Conservation (phyloP, 2,113 vertebrate species). For the Ardeotis arabs region DNA sequence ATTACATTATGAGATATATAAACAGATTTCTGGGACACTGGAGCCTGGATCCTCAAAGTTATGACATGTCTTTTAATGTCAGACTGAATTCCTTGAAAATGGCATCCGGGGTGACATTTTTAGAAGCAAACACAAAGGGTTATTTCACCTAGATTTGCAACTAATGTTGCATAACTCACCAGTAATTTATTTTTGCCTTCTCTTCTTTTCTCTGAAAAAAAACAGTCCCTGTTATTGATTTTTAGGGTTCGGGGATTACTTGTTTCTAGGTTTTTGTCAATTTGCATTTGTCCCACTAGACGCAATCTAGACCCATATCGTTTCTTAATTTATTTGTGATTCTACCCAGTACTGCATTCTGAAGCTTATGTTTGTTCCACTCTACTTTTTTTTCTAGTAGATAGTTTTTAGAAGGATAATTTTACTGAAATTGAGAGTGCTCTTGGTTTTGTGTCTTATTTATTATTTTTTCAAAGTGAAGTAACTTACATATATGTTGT, state of each 20-base stretch:
- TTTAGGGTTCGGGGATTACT: conserved; percentile 1
- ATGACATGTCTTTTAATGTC: conserved; percentile 72
- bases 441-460: neutral
- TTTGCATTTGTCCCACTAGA: neutral
- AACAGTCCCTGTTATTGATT: neutral
- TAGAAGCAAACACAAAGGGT: conserved; percentile 40
- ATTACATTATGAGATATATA: conserved; percentile 75
- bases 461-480: neutral
- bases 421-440: neutral
- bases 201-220: neutral
- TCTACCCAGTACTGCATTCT: neutral
- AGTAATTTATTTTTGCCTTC: conserved; percentile 32
- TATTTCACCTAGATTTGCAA: conserved; percentile 35
- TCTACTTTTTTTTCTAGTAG: neutral
- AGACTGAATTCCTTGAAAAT: conserved; percentile 63
- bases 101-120: conserved; percentile 49
- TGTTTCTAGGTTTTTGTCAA: neutral
- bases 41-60: conserved; percentile 67
- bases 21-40: conserved; percentile 70
- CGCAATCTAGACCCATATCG: neutral
- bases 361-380: neutral
- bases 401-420: neutral
- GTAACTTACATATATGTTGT: neutral
- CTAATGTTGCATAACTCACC: conserved; percentile 20
- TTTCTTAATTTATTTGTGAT: neutral